Conservation (phyloP, 2,797 vertebrate genomes). For the Bradypodion ventrale region DNA sequence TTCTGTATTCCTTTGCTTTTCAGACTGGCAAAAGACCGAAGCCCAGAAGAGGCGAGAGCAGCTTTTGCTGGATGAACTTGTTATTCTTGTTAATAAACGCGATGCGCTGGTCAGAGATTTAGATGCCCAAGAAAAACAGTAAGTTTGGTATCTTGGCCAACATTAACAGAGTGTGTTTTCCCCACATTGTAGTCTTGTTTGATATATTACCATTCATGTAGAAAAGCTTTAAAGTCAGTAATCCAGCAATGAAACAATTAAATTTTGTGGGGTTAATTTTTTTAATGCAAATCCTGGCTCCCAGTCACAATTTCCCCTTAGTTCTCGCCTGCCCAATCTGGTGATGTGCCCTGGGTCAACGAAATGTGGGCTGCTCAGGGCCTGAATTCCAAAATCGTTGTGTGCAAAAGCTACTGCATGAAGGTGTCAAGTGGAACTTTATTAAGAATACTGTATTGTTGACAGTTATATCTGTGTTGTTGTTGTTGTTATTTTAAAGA, state of each 20-base stretch:
- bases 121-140: slow-evolving; percentile 98
- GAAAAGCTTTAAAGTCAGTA: not conserved
- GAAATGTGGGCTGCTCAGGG: not conserved
- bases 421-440: not conserved
- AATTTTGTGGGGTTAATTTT: not conserved
- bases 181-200: not conserved
- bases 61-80: slow-evolving; percentile 94
- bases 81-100: slow-evolving; percentile 95
- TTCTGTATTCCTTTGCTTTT: slow-evolving; percentile 49
- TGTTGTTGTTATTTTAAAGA: slow-evolving; percentile 74
- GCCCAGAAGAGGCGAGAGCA: slow-evolving; percentile 96
- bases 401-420: not conserved
- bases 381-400: not conserved
- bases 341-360: not conserved
- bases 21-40: slow-evolving; percentile 98
- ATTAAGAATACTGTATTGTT: not conserved
- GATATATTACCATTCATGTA: not conserved
- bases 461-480: not conserved
- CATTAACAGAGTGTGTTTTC: not conserved
- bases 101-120: slow-evolving; percentile 95
- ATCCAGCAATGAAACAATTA: not conserved
- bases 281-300: not conserved
- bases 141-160: slow-evolving; percentile 69
- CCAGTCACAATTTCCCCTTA: not conserved
- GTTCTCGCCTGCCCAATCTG: not conserved